Evolutionary conservation across 2,113 vertebrate genomes (phyloP).

Genomic region (Rattus rattus): DNA sequence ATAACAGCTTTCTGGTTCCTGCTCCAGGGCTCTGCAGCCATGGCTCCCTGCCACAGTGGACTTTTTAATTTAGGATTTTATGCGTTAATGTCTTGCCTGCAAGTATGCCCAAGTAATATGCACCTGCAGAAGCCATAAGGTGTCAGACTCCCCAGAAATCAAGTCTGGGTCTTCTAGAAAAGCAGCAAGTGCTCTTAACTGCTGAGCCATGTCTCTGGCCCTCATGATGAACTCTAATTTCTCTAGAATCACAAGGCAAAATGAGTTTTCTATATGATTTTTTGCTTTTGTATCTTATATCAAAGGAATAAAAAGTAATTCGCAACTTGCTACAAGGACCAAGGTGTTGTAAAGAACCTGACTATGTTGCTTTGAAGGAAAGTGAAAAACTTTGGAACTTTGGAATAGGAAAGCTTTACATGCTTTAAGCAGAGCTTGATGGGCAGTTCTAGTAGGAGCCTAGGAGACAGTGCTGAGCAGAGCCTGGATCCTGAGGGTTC

Average conservation of each 20-base stretch:
- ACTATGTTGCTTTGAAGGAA: not conserved
- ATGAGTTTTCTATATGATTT: not conserved
- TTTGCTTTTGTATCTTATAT: not conserved
- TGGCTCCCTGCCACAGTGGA: not conserved
- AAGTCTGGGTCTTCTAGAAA: not conserved
- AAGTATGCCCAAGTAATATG: not conserved
- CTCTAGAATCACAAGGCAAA: not conserved
- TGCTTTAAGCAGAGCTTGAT: not conserved
- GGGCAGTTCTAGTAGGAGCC: not conserved
- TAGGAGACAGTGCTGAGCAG: not conserved
- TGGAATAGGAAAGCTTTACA: not conserved
- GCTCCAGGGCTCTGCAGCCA: not conserved
- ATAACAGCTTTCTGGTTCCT: not conserved
- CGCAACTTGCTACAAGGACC: not conserved
- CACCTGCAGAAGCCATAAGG: not conserved
- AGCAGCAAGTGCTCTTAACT: not conserved
- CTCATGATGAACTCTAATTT: not conserved
- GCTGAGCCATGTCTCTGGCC: not conserved
- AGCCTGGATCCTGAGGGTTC: not conserved
- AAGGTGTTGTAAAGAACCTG: not conserved
- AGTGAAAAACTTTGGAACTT: not conserved
- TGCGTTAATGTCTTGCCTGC: not conserved
- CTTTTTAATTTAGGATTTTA: not conserved
- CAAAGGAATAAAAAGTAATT: not conserved
- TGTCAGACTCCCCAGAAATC: not conserved